Percentiles rank a stretch among this genome's conserved stretches.
These are phyloP conservation scores for Hemiprocne comata DNA, from an alignment of 2,113 vertebrate species.

Conservation along the genomic window DNA sequence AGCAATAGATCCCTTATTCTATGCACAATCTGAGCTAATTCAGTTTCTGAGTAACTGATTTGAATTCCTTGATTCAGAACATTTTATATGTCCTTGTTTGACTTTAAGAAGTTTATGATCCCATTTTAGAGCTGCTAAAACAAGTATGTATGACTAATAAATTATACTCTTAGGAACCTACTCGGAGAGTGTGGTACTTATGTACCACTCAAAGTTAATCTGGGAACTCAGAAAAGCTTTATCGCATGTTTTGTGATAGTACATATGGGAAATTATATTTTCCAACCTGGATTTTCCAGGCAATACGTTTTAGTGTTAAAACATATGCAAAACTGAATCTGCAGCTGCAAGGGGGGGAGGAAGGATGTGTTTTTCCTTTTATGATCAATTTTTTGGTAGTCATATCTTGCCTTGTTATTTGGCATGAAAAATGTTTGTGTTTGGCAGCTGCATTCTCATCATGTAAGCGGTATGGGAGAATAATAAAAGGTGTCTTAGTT, in stretches of 20 bases:
- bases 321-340: neutral
- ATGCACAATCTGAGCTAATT: slow-evolving; percentile 72
- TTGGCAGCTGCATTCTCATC: neutral
- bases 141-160: slow-evolving; percentile 83
- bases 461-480: neutral
- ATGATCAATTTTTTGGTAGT: neutral
- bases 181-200: slow-evolving; percentile 72
- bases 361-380: neutral
- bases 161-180: slow-evolving; percentile 75
- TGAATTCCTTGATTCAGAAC: slow-evolving; percentile 74
- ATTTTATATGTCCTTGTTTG: slow-evolving; percentile 84
- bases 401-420: neutral
- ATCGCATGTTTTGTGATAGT: slow-evolving; percentile 37
- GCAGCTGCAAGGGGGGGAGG: neutral
- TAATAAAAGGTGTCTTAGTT: slow-evolving; percentile 9
- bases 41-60: slow-evolving; percentile 71
- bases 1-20: slow-evolving; percentile 69
- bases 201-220: slow-evolving; percentile 77
- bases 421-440: neutral
- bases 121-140: slow-evolving; percentile 84
- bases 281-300: slow-evolving; percentile 61
- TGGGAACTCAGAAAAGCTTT: slow-evolving; percentile 77
- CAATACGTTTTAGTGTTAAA: slow-evolving; percentile 11
- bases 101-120: slow-evolving; percentile 85
- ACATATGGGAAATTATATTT: slow-evolving; percentile 35